Evolutionary conservation across 2,797 vertebrate genomes (phyloP), one percentile per base, ranked within the genome.

Genomic region (Pelobates cultripes): DNA sequence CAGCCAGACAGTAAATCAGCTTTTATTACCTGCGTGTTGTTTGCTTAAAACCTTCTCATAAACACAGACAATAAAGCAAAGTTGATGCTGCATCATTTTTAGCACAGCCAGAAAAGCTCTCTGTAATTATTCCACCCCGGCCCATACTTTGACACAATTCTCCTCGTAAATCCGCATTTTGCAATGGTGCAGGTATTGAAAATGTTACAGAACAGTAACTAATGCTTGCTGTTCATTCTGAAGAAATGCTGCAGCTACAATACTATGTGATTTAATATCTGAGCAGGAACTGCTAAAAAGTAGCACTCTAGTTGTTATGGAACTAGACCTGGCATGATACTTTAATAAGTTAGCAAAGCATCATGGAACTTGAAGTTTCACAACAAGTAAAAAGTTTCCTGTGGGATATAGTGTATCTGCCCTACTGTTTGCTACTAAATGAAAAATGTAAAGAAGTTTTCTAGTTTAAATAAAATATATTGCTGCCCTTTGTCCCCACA

Each of bases 101-200:
- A 72, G 67, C 73, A 66, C 74, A 55, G 69, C 57, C 74, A 82
- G 68, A 82, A 82, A 82, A 44, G 51, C 69, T 77, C 53, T 73
- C 82, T 70, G 60, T 67, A 76, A 80, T 76, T 75, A 75, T 84
- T 80, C 77, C 73, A 68, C 68, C 28, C 60, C n/a, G 68, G 77
- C 45, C 60, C 17, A 71, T 47, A 43, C 67, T 71, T 84, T 79
- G 77, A 73, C 82, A 84, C n/a, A 75, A 79, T 57, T 69, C 60
- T 28, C 41, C 73, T 76, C 73, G 28, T 84, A 84, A 84, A 84
- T 84, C 60, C 82, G 41, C 40, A 72, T 84, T 72, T 57, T 84
- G 73, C 72, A 79, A 71, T 64, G 43, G 66, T 53, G 77, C 73
- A 70, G 45, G 53, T 70, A 55, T 79, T 45, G 61, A 70, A 66